Conservation (phyloP, 1,140 invertebrate genomes). For the Coptotermes formosanus region DNA sequence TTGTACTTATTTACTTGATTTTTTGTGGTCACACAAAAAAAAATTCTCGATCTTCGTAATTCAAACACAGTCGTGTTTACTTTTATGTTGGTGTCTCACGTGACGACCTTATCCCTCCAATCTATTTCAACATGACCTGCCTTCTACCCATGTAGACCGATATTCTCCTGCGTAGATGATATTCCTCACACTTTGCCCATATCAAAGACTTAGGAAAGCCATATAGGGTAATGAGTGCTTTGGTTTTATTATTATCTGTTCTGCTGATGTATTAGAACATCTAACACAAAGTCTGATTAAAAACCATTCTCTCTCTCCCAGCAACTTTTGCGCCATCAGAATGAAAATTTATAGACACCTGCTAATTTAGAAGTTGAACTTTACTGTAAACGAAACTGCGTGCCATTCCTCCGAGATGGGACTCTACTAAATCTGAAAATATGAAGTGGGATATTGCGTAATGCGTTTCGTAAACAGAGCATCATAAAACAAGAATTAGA, state of each 20-base stretch:
- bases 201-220: not conserved
- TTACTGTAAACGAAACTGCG: not conserved
- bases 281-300: not conserved
- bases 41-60: too few relatives aligned
- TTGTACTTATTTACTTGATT: too few relatives aligned
- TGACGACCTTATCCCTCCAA: too few relatives aligned
- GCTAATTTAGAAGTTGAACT: constrained; percentile 1
- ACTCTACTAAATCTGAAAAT: not conserved
- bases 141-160: too few relatives aligned
- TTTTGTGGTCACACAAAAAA: too few relatives aligned
- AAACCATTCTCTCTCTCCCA: not conserved
- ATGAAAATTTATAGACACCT: constrained; percentile 19
- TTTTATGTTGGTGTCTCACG: too few relatives aligned
- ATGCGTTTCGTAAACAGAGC: not conserved
- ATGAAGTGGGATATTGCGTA: not conserved
- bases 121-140: too few relatives aligned
- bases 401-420: not conserved
- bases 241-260: not conserved
- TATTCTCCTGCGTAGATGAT: not conserved
- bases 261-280: not conserved
- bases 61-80: too few relatives aligned
- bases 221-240: not conserved
- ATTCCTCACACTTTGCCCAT: not conserved
- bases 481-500: not conserved
- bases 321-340: not conserved